Conservation (phyloP, 2,113 vertebrate species). For the Perca flavescens region DNA sequence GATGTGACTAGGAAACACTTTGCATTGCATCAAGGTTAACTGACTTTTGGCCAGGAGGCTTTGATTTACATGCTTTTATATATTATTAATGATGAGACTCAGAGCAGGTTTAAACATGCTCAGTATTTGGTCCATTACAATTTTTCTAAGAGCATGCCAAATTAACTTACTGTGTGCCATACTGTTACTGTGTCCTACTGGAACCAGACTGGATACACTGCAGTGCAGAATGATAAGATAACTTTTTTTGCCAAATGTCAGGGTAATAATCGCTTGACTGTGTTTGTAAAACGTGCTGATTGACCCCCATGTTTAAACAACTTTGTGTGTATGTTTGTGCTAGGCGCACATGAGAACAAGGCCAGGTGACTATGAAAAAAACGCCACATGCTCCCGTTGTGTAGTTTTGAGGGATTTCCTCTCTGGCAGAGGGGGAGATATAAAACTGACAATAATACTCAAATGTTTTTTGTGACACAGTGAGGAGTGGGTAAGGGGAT, state of each 20-base stretch:
- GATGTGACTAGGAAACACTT: background rate
- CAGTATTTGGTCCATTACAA: background rate
- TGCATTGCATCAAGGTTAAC: conserved; percentile 2
- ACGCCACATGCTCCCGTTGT: background rate
- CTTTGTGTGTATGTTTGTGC: conserved; percentile 12
- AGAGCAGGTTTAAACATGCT: background rate
- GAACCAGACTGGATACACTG: background rate
- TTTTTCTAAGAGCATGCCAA: conserved; percentile 6
- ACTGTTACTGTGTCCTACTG: conserved; percentile 15
- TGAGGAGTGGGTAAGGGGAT: background rate
- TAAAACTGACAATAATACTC: background rate
- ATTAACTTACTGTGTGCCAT: background rate
- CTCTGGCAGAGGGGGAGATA: background rate
- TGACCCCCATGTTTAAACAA: conserved; percentile 45
- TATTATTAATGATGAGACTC: background rate
- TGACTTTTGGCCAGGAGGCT: background rate
- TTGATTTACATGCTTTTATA: background rate
- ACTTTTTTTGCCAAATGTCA: conserved; percentile 1
- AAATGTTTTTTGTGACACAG: background rate
- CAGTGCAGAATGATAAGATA: conserved; percentile 1
- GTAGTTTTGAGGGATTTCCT: conserved; percentile 23
- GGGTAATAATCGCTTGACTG: background rate
- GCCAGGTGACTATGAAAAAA: conserved; percentile 7
- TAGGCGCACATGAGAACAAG: conserved; percentile 13
- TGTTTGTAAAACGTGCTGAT: conserved; percentile 17